Conservation (phyloP, 2,113 vertebrate genomes). For the Sphaerodactylus townsendi region DNA sequence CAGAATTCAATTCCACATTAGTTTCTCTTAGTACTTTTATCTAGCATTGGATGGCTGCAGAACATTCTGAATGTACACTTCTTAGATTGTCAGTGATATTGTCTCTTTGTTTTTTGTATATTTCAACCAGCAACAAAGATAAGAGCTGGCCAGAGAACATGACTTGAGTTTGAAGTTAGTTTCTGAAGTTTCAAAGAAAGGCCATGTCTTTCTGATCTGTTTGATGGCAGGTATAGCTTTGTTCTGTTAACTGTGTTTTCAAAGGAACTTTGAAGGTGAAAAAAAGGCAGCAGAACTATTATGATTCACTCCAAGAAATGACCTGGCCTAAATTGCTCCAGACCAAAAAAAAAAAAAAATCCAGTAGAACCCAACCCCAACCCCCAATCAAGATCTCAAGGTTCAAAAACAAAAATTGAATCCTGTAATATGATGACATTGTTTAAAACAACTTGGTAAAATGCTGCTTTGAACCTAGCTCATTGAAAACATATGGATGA, state of each 20-base stretch:
- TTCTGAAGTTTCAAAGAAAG: constrained; percentile 23
- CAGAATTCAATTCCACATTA: not conserved
- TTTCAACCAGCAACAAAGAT: not conserved
- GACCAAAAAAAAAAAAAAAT: not conserved
- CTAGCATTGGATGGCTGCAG: not conserved
- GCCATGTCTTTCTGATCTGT: not conserved
- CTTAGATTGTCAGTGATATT: not conserved
- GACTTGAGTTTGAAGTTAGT: constrained; percentile 29
- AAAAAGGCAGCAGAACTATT: not conserved
- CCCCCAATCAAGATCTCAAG: not conserved
- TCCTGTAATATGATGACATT: not conserved
- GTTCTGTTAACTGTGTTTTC: constrained; percentile 16
- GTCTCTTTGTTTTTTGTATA: not conserved
- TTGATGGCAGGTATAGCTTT: not conserved
- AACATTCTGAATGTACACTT: constrained; percentile 15
- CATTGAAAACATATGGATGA: not conserved
- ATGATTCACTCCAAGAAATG: not conserved
- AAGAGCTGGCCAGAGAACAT: constrained; percentile 12
- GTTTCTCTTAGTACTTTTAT: not conserved
- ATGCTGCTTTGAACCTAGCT: not conserved
- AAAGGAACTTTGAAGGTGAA: not conserved
- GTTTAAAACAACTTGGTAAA: not conserved
- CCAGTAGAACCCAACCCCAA: not conserved
- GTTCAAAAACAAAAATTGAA: not conserved
- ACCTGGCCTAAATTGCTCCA: not conserved